A percentile compares a stretch with the other conserved stretches of the same genome.
Evolutionary conservation across 1,140 invertebrate species (phyloP).

Genomic region (Hyposmocoma kahamanoa): DNA sequence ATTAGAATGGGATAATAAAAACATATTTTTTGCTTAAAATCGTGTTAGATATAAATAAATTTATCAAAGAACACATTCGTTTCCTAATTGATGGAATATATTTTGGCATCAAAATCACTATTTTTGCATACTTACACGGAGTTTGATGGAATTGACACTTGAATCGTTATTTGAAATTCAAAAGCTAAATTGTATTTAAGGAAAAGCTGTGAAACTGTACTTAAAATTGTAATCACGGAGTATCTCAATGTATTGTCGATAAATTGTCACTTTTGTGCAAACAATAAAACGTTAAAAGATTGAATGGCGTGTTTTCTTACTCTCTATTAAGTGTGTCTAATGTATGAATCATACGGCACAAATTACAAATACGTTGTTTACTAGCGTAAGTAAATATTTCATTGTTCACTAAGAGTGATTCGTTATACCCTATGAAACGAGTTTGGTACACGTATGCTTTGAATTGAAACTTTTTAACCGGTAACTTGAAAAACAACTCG

Average conservation of each 20-base stretch:
- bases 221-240: constrained; percentile 62
- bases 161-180: constrained; percentile 20
- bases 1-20: background rate
- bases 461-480: too few relatives aligned
- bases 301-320: too few relatives aligned
- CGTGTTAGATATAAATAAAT: constrained; percentile 23
- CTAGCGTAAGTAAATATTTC: too few relatives aligned
- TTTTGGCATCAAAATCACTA: constrained; percentile 44
- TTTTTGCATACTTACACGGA: constrained; percentile 36
- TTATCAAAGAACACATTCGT: constrained; percentile 12
- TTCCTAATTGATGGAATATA: constrained; percentile 21
- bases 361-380: too few relatives aligned
- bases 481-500: too few relatives aligned
- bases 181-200: constrained; percentile 45
- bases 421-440: too few relatives aligned
- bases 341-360: too few relatives aligned
- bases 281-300: constrained; percentile 48
- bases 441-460: too few relatives aligned
- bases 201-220: constrained; percentile 68
- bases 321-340: too few relatives aligned
- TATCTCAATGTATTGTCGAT: constrained; percentile 63
- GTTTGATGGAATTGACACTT: constrained; percentile 45
- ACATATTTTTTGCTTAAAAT: constrained; percentile 26
- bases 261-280: constrained; percentile 60
- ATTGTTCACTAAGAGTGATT: too few relatives aligned